Conservation (phyloP, 2,113 vertebrate species). For the Syngnathoides biaculeatus region DNA sequence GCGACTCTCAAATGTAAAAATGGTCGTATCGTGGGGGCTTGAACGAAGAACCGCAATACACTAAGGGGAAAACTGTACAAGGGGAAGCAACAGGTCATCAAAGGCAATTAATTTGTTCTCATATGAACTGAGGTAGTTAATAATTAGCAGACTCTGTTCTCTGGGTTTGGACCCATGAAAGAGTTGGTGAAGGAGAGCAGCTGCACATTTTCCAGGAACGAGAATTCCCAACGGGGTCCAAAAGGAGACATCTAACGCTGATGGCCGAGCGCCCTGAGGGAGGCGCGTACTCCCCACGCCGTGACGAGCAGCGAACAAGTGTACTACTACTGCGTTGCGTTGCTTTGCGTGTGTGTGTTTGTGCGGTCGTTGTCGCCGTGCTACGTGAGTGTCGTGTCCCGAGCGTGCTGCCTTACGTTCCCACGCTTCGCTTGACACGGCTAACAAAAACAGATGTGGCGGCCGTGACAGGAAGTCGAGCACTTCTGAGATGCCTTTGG, state of each 20-base stretch:
- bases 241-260: constrained; percentile 47
- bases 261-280: constrained; percentile 37
- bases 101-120: constrained; percentile 6
- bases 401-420: constrained; percentile 46
- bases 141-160: constrained; percentile 10
- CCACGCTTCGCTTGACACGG: constrained; percentile 60
- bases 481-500: constrained; percentile 49
- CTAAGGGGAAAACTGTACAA: constrained; percentile 3
- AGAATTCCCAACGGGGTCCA: constrained; percentile 31
- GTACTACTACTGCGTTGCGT: no score
- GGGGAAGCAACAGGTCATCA: background rate
- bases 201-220: constrained; percentile 24
- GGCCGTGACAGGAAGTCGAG: constrained; percentile 60
- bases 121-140: background rate
- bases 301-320: no score
- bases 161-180: constrained; percentile 13
- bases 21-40: no score
- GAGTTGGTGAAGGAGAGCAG: constrained; percentile 5
- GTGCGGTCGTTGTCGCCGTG: constrained; percentile 27
- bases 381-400: constrained; percentile 37
- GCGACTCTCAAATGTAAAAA: no score
- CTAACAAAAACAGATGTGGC: constrained; percentile 63
- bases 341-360: constrained; percentile 33
- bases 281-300: constrained; percentile 22
- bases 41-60: no score